These are phyloP conservation scores for Alethe diademata DNA, from an alignment of 2,113 vertebrate species.

Conservation along the genomic window DNA sequence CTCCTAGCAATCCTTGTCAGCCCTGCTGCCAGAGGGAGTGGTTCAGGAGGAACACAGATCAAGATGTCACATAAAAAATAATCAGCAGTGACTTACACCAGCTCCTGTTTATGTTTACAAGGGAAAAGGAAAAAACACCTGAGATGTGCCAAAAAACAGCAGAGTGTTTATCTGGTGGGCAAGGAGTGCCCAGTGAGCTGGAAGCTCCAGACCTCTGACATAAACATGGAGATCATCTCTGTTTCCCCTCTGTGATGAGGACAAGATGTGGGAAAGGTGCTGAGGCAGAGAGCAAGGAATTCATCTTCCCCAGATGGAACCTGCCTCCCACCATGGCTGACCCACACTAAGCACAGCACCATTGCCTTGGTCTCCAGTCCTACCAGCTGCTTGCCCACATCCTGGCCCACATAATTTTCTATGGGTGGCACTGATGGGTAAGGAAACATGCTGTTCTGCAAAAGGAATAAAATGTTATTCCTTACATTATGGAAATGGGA, in stretches of 20 bases:
- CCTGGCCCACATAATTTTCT: neutral
- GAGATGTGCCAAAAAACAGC: neutral
- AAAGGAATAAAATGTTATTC: neutral
- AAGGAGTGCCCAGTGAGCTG: neutral
- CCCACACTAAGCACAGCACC: neutral
- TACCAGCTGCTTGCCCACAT: rapidly evolving
- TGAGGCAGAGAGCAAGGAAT: neutral
- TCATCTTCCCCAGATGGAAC: rapidly evolving
- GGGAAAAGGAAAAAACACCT: neutral
- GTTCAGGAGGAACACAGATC: neutral
- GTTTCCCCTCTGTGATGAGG: rapidly evolving
- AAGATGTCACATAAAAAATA: slow-evolving; percentile 13
- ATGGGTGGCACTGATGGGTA: rapidly evolving
- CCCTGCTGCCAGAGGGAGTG: neutral
- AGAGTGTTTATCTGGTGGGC: neutral
- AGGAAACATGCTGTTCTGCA: neutral
- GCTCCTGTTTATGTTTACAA: neutral
- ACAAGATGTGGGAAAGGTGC: neutral
- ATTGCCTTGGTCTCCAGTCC: neutral
- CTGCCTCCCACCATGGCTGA: rapidly evolving
- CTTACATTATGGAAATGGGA: neutral
- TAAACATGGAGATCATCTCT: neutral
- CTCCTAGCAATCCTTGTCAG: neutral
- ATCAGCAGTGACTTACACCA: neutral
- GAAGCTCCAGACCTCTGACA: neutral